Evolutionary conservation across 2,113 vertebrate species (phyloP).

Genomic region (Corythoichthys intestinalis): DNA sequence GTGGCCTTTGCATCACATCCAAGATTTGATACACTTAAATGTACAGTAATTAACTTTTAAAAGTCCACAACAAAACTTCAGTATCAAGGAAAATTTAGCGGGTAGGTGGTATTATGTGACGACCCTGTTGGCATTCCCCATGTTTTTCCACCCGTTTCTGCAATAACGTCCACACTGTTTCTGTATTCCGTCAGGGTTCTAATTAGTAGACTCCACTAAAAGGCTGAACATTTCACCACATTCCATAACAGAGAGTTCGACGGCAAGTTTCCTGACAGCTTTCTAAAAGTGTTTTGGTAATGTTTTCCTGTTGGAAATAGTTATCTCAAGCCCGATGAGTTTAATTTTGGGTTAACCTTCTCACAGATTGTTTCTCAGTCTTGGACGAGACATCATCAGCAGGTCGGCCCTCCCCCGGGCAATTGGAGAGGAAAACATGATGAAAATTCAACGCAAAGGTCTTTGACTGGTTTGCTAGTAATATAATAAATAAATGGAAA

Average conservation of each 20-base stretch:
- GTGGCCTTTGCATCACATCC: too few species aligned
- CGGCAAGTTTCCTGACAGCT: conserved; percentile 39
- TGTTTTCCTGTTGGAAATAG: conserved; percentile 41
- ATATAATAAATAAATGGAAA: conserved; percentile 29
- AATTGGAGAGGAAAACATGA: conserved; percentile 1
- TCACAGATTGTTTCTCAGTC: conserved; percentile 26
- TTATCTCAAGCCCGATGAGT: conserved; percentile 36
- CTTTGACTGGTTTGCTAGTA: conserved; percentile 14
- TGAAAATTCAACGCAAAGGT: conserved; percentile 12
- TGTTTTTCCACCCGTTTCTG: conserved; percentile 65
- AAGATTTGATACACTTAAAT: conserved; percentile 28
- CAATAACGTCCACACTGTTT: conserved; percentile 53
- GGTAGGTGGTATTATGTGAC: conserved; percentile 58
- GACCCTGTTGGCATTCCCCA: conserved; percentile 55
- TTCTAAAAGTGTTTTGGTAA: conserved; percentile 43
- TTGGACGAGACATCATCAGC: conserved; percentile 17
- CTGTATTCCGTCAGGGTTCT: conserved; percentile 55
- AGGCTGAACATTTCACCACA: conserved; percentile 52
- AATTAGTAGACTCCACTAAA: conserved; percentile 59
- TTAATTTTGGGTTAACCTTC: conserved; percentile 42
- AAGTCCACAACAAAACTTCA: conserved; percentile 59
- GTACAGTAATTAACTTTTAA: conserved; percentile 50
- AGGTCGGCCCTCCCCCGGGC: conserved; percentile 23
- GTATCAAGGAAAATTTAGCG: conserved; percentile 54
- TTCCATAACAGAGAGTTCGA: conserved; percentile 45